Evolutionary conservation across 2,797 vertebrate genomes (phyloP), one percentile per base, ranked within the genome.

Genomic region (Enteromius viviparus): DNA sequence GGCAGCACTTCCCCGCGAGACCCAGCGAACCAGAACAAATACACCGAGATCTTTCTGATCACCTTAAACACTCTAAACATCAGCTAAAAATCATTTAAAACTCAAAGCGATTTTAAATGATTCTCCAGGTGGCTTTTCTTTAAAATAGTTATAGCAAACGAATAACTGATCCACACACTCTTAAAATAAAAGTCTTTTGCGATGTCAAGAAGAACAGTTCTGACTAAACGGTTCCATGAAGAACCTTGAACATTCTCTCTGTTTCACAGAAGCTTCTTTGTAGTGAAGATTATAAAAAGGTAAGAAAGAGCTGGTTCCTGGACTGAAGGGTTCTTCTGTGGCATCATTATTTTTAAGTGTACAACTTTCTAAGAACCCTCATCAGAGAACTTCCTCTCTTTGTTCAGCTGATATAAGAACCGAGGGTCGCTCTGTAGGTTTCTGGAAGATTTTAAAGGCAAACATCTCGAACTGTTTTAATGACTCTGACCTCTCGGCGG

Each of bases 401-500:
- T 55, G 3, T n/a, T 21, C n/a, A 47, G 5, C 34, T 37, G 7
- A 40, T 26, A 19, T 42, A 19, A 60, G 23, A 60, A 5, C 32
- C 15, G 11, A 14, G 19, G 58, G 17, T 3, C 32, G 17, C 2
- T 23, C 23, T 29, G 23, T 62, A 29, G 1, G 26, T n/a, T 49
- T n/a, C 1, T 62, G 8, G 23, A 14, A 34, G 45, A 21, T 17
- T 21, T 11, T 64, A 29, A 62, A 4, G 51, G 64, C 19, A 23
- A 65, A 49, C 34, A 32, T 29, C 71, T n/a, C 49, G 60, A 45
- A 2, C 65, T 64, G 19, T 55, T 85, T 83, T 76, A 86, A 79
- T 82, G 65, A 78, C 53, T 82, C 14, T 60, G 19, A 84, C 60
- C 81, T 74, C 32, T 58, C 77, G 4, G 66, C 14, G 80, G 62